Percentiles rank a stretch among this genome's conserved stretches.
Conservation (phyloP, 2,888 invertebrate genomes). For the Phrixothrix hirtus region DNA sequence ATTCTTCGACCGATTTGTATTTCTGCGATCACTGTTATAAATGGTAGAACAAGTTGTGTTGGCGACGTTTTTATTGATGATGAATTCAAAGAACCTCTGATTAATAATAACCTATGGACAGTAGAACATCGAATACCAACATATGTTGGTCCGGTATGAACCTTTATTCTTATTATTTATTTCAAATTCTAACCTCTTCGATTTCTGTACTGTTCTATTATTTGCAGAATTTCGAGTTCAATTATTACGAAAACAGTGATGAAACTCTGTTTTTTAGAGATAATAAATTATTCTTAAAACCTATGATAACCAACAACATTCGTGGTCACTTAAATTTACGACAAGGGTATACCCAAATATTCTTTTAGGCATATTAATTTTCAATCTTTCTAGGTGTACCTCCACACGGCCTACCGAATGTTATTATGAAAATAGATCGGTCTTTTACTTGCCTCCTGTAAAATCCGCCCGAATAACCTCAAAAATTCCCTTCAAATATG, state of each 20-base stretch:
- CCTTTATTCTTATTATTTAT: no score
- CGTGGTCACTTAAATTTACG: constrained; percentile 29
- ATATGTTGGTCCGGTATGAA: constrained; percentile 54
- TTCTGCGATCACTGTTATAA: not conserved
- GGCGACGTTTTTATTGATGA: constrained; percentile 64
- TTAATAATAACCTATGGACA: constrained; percentile 60
- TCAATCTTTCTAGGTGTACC: constrained; percentile 52
- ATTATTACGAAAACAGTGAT: constrained; percentile 62
- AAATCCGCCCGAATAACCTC: constrained; percentile 57
- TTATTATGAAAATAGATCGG: constrained; percentile 45
- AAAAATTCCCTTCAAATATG: constrained; percentile 56
- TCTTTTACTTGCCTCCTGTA: constrained; percentile 57
- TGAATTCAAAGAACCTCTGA: constrained; percentile 56
- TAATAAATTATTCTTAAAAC: constrained; percentile 63
- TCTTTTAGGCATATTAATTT: not conserved
- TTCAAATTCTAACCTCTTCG: no score
- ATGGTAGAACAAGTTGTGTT: constrained; percentile 12
- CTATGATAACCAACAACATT: constrained; percentile 42
- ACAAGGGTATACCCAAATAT: constrained; percentile 28
- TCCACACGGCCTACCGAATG: constrained; percentile 44
- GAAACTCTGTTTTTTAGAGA: constrained; percentile 59
- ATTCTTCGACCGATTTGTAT: not conserved
- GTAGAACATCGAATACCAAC: constrained; percentile 62
- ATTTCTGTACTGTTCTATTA: no score
- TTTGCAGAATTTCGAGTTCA: constrained; percentile 68